Base-by-base conservation (phyloP, 1,140 invertebrate species). In the Kradibia gibbosae region DNA sequence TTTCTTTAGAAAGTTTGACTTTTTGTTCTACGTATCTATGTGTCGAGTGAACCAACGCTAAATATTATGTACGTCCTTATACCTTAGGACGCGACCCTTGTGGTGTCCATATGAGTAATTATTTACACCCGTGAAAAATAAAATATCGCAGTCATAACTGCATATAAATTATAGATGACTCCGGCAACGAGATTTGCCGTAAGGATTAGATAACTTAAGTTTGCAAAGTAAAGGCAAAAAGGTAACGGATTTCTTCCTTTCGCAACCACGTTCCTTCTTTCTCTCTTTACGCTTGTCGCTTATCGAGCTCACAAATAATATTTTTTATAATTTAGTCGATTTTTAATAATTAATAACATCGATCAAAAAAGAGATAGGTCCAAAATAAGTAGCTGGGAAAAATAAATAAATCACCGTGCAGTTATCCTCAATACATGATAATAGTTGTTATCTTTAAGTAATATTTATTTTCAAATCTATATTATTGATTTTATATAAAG, bases 401-500 rank as follows among this genome's bases (percentile, higher is more conserved):
- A 13, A 31, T 0, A 70, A 42, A 17, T 71, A 25, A 25, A n/a
- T 48, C 15, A 10, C 22, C 22, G 17, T 48, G 39, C n/a, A 45
- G n/a, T 71, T 48, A n/a, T 17, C 67, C n/a, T 67, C 34, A 39
- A 39, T 39, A 67, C 39, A 39, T 7, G 25, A 39, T 48, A 20
- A 15, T n/a, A 31, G 42, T 45, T 28, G 45, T 31, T 72, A 60
- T 60, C 28, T 20, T 34, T 53, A 20, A 2, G 28, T 31, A 73
- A 53, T 48, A 28, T 48, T 73, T 53, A 17, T 34, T 53, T 73
- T 73, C 45, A 31, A 48, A 50, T 39, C 34, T 17, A 17, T 42
- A 57, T 22, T 75, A 42, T 75, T 53, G 73, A 75, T 75, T 75
- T 60, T 22, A 28, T 22, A n/a, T 60, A 55, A 60, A 31, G 17